These are phyloP conservation scores for Prochilodus magdalenae DNA, from an alignment of 2,113 vertebrate species.

Conservation along the genomic window DNA sequence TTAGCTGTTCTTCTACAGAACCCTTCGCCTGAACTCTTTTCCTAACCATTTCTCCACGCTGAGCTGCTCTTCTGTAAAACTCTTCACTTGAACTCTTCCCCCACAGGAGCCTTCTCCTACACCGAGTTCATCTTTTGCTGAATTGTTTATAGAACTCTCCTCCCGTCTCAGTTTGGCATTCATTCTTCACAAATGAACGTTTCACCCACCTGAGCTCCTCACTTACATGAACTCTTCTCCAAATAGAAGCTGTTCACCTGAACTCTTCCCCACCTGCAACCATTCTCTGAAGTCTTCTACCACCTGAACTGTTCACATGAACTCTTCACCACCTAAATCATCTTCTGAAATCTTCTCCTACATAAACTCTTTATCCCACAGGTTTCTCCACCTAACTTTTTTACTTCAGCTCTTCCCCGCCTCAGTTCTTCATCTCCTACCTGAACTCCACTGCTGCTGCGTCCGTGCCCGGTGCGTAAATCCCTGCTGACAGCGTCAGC, in stretches of 20 bases:
- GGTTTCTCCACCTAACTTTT: not conserved
- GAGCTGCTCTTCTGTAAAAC: not conserved
- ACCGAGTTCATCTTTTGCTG: not conserved
- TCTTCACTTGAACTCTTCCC: not conserved
- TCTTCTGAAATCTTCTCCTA: no score
- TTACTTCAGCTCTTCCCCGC: not conserved
- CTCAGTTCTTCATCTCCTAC: conserved; percentile 57
- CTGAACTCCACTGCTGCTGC: conserved; percentile 87
- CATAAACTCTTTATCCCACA: no score
- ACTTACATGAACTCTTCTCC: not conserved
- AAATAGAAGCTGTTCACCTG: no score
- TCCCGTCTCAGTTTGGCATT: not conserved
- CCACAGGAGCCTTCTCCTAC: no score
- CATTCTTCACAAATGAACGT: not conserved
- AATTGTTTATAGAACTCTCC: no score
- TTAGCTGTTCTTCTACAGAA: not conserved
- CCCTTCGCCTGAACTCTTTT: no score
- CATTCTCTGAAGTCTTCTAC: not conserved
- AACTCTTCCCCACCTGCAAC: not conserved
- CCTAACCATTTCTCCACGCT: not conserved
- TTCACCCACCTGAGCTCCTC: not conserved
- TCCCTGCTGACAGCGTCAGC: conserved; percentile 89
- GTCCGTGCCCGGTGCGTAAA: conserved; percentile 88
- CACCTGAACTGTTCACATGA: not conserved
- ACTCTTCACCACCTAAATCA: not conserved